Evolutionary conservation across 2,888 invertebrate genomes (phyloP).

Genomic region (Branchellion lobata): DNA sequence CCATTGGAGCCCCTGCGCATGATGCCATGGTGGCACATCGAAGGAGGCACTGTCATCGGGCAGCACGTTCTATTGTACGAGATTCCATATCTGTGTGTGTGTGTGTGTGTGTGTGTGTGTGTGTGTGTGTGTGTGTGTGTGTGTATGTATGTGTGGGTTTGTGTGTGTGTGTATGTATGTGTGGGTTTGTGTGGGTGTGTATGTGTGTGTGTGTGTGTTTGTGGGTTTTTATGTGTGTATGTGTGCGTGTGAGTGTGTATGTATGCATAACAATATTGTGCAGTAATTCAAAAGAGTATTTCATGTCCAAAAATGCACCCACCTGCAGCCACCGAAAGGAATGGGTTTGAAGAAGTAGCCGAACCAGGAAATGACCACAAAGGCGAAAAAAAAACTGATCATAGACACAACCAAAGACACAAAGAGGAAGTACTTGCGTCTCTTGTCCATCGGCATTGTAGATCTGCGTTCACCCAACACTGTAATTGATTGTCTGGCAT

Average conservation of each 20-base stretch:
- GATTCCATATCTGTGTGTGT: conserved; percentile 15
- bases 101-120: conserved; percentile 31
- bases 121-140: conserved; percentile 20
- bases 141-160: conserved; percentile 18
- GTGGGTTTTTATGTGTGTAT: not conserved
- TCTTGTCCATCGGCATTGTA: not conserved
- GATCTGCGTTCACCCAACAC: not conserved
- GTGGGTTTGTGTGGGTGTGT: not conserved
- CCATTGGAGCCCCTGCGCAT: not conserved
- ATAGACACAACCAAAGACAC: not conserved
- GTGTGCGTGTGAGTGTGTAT: not conserved
- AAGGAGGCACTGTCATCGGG: not conserved
- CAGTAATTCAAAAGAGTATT: no score
- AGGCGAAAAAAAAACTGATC: not conserved
- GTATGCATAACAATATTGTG: not conserved
- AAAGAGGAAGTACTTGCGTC: conserved; percentile 8
- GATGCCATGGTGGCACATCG: not conserved
- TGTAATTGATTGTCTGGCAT: no score
- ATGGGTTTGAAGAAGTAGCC: conserved; percentile 1
- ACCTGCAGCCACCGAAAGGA: conserved; percentile 3
- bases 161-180: conserved; percentile 10
- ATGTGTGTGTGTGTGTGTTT: not conserved
- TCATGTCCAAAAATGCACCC: no score
- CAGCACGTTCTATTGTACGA: not conserved
- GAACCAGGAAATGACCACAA: conserved; percentile 7